Conservation (phyloP, 1,140 invertebrate species). For the Harpegnathos saltator region DNA sequence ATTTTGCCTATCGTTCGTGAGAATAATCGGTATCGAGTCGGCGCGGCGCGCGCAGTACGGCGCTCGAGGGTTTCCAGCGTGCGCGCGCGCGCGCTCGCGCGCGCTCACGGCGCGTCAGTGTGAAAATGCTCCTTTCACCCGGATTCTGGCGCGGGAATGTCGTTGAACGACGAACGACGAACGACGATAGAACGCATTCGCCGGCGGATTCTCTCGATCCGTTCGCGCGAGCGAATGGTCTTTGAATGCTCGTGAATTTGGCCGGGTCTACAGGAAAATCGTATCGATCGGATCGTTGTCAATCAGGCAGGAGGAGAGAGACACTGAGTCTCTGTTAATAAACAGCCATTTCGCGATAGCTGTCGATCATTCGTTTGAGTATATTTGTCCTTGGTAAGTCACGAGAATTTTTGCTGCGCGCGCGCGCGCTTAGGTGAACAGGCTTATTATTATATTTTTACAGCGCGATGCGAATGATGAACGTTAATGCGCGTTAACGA, state of each 20-base stretch:
- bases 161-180: slow-evolving; percentile 37
- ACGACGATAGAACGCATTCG: background rate
- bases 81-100: slow-evolving; percentile 16
- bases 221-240: background rate
- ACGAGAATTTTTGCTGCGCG: too few relatives aligned
- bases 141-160: slow-evolving; percentile 58
- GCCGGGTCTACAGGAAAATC: too few relatives aligned
- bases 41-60: slow-evolving; percentile 34
- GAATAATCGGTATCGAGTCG: slow-evolving; percentile 34
- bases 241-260: too few relatives aligned
- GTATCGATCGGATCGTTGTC: too few relatives aligned
- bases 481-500: slow-evolving; percentile 34
- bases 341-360: too few relatives aligned
- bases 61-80: slow-evolving; percentile 39
- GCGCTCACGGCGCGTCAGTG: slow-evolving; percentile 31
- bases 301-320: too few relatives aligned
- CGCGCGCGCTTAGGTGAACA: too few relatives aligned
- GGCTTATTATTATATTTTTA: too few relatives aligned
- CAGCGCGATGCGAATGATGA: background rate
- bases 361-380: too few relatives aligned
- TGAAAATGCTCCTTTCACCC: slow-evolving; percentile 62
- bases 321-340: too few relatives aligned
- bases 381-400: too few relatives aligned
- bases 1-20: slow-evolving; percentile 32
- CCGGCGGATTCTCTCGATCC: background rate